These are phyloP conservation scores for Siderastrea siderea DNA, from an alignment of 92 coral and sea anemone genomes.

Conservation along the genomic window DNA sequence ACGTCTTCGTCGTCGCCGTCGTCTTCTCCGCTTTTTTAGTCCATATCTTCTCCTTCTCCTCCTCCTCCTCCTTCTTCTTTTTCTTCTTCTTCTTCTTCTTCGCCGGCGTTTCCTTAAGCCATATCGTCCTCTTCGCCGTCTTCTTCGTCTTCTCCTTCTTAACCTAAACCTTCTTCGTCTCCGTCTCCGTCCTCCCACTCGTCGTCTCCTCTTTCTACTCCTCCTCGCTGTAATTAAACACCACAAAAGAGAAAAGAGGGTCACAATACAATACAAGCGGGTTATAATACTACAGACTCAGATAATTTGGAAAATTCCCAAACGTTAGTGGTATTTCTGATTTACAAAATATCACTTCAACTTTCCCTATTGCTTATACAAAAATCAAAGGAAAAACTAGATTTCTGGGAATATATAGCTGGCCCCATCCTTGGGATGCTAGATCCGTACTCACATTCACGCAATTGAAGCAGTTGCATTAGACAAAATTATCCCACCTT, in stretches of 20 bases:
- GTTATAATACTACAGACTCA: not conserved
- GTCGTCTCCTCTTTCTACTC: not conserved
- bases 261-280: not conserved
- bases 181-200: not conserved
- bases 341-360: no score
- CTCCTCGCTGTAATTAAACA: conserved; percentile 15
- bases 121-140: not conserved
- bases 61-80: conserved; percentile 10
- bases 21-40: not conserved
- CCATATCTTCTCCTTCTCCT: not conserved
- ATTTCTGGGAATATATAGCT: not conserved
- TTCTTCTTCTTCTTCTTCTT: conserved; percentile 7
- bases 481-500: no score
- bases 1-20: conserved; percentile 23
- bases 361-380: no score
- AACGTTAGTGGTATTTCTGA: no score
- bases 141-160: conserved; percentile 1
- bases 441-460: no score
- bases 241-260: not conserved
- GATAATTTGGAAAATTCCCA: no score
- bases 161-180: not conserved
- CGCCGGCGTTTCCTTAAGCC: conserved; percentile 6
- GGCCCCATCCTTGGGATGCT: no score
- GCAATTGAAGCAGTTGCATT: no score
- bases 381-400: not conserved